phyloP scores from a whole-genome alignment of 2,113 vertebrate species.

The Atlantisia rogersi region DNA sequence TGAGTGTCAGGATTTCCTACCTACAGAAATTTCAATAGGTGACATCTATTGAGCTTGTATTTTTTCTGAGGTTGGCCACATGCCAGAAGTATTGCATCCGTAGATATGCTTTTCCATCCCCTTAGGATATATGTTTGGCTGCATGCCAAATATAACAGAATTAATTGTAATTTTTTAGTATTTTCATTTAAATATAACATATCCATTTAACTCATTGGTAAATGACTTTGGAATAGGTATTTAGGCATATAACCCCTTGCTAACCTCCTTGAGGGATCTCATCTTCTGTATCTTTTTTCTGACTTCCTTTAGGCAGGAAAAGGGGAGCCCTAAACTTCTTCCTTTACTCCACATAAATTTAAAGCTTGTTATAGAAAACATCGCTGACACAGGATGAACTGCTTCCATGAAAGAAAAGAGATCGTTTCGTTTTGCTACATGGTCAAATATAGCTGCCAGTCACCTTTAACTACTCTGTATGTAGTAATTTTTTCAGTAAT shows the following conservation, averaged over 20 bases:
- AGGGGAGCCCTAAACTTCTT: slow-evolving; percentile 13
- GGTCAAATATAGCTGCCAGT: neutral
- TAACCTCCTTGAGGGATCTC: slow-evolving; percentile 41
- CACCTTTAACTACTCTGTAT: neutral
- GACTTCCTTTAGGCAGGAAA: slow-evolving; percentile 32
- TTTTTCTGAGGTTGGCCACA: neutral
- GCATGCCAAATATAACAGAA: slow-evolving; percentile 4
- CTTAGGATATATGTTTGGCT: slow-evolving; percentile 16
- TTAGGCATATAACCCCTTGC: neutral
- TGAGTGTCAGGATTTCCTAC: slow-evolving; percentile 38
- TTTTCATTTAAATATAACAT: slow-evolving; percentile 16
- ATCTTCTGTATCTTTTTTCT: slow-evolving; percentile 13
- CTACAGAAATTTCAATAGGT: slow-evolving; percentile 24
- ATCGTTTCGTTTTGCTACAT: neutral
- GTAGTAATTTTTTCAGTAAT: neutral
- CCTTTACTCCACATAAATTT: slow-evolving; percentile 19
- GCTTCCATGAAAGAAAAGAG: neutral
- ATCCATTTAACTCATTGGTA: neutral
- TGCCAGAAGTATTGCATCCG: neutral
- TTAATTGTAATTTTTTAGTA: neutral
- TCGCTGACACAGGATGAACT: neutral
- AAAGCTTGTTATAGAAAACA: neutral
- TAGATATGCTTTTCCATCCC: neutral
- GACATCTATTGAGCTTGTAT: slow-evolving; percentile 9
- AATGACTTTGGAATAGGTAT: neutral